Base-by-base conservation (phyloP, 2,113 vertebrate species). In the Phocoena sinus region DNA sequence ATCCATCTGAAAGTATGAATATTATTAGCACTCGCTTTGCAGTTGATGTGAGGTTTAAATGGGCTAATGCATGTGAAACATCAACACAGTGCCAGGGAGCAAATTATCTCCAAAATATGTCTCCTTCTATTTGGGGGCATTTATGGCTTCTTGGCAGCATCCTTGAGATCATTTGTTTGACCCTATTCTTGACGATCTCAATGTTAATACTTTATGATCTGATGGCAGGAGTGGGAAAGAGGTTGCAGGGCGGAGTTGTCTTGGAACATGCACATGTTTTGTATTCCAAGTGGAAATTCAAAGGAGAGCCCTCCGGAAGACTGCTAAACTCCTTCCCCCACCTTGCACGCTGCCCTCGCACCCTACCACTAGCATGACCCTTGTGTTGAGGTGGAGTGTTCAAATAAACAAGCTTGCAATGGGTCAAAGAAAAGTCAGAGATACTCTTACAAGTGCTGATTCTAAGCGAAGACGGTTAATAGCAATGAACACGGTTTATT, bases 401-500 rank as follows among this genome's bases (percentile, higher is more conserved):
- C 67, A 77, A 73, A 71, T 67, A 92, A 70, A 89, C 6, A 84
- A 91, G 38, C 58, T 80, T 50, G 56, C 23, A 68, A 26, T 91
- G 58, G 50, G 41, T 41, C 87, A 74, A 50, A 90, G 65, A 88
- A 71, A 65, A 80, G 63, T 74, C 56, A 84, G 91, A 56, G 50
- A 60, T 77, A 94, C 56, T 80, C 56, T 87, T 87, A 3, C 12
- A 92, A 90, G 73, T 86, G n/a, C 63, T 63, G 38, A 56, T 83
- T 96, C 77, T 91, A 84, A 96, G 71, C 17, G 89, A 82, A 97
- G 31, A 68, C 38, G 25, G 62, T 79, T 93, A 93, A 88, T 67
- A 70, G 21, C 50, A 90, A 73, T 31, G 25, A 92, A 77, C 20
- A 63, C 0, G 20, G 38, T 87, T 95, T 83, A 36, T 83, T 90